Evolutionary conservation across 2,113 vertebrate species (phyloP), one percentile per base, ranked within the genome.

Genomic region (Machaerirhynchus nigripectus): DNA sequence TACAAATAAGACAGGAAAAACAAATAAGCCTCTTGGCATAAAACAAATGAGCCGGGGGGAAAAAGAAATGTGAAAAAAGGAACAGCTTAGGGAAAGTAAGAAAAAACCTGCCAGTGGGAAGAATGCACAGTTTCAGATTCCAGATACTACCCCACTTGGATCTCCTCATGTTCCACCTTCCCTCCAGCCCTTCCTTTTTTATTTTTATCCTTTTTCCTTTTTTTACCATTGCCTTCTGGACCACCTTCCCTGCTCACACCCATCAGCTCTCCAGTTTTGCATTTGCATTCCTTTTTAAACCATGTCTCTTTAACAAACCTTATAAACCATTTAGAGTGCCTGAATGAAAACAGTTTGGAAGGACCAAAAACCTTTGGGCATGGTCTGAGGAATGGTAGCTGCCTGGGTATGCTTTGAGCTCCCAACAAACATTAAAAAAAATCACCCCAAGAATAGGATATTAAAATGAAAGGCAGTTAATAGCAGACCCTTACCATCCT

Each of bases 1-100:
- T 83, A 83, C 84, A 91, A 96, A 96, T 77, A 95, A 94, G 78
- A 27, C 71, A 88, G 75, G 63, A 87, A 86, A 96, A 79, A 83
- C 55, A 95, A 94, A 96, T 85, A 96, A 93, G 70, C 55, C 59
- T 94, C 82, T 80, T 91, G 78, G 78, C 75, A 88, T 70, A 85
- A 83, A 89, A 76, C 67, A 89, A 94, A 96, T 85, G 69, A 87
- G 81, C 70, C n/a, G 8, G 23, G 33, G 39, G 53, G 17, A 5
- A 53, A 73, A 85, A 90, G 21, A 85, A 93, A 90, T 90, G 31
- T 37, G 44, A 68, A 87, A 95, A 95, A 83, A 84, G 40, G 63
- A 81, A 80, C 37, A 57, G 20, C 42, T 90, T 61, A 69, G 39
- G 21, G 27, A 76, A 76, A 83, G 28, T 46, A 91, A 85, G 46